Evolutionary conservation across 2,888 invertebrate genomes (phyloP), one percentile per base, ranked within the genome.

Genomic region (Trisateles emortualis): DNA sequence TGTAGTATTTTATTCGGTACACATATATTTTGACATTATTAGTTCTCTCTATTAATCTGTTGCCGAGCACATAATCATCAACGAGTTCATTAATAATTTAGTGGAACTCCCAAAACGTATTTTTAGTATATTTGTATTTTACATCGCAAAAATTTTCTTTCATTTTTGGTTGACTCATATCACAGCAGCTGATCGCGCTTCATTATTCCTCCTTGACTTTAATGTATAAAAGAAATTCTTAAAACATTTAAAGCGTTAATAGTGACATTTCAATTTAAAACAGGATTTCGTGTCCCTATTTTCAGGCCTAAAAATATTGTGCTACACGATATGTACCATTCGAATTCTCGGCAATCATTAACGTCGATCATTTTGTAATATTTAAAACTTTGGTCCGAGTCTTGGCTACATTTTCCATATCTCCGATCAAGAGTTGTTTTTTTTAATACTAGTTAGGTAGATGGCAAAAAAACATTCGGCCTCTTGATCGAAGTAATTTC

Each of bases 181-280:
- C 29, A 11, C 42, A 42, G 30, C 42, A 42, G 42, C 42, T 42
- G 42, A 42, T 42, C 17, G 6, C 24, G 32, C 17, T 42, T 17
- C 32, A 30, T 42, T 41, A 16, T 32, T 11, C 10, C 9, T 32
- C 4, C 10, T 26, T 26, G 14, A 16, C n/a, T n/a, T n/a, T n/a
- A n/a, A n/a, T n/a, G n/a, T n/a, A n/a, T n/a, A n/a, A n/a, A 16
- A 14, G 30, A 42, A 30, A 32, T 42, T 42, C 42, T 16, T 17
- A 30, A 30, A 42, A 42, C 16, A 16, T 17, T 16, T 42, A 39
- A 22, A 11, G 4, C 40, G 1, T 13, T 1, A n/a, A 29, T 29
- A 14, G 22, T 10, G 19, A 19, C 11, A 32, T 32, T 32, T 11
- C 11, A 32, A 11, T 11, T 32, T 32, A 3, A 32, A 11, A n/a